Base-by-base conservation (phyloP, 2,113 vertebrate species). In the Galeopterus variegatus region DNA sequence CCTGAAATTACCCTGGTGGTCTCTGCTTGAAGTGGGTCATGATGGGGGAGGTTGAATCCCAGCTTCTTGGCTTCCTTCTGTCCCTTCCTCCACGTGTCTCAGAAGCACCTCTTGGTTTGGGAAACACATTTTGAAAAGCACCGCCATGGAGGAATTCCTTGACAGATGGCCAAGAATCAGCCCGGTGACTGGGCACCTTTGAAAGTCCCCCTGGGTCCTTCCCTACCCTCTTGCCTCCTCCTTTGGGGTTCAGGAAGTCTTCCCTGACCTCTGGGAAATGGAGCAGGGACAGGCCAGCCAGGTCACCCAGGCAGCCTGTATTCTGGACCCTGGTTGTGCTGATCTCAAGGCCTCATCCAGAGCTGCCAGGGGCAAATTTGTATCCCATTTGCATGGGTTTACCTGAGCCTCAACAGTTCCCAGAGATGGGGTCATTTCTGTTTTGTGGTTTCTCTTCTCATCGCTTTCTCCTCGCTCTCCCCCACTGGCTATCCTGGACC, bases 111-210 rank as follows among this genome's bases (percentile, higher is more conserved):
- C 18, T 77, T 52, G 31, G 67, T 36, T 50, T 87, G 52, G 79
- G 82, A 82, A 73, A 48, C 64, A 45, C 58, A 3, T 62, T 85
- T 89, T n/a, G 75, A 87, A 93, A 93, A 87, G 48, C 45, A 8
- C 50, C 15, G 10, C 50, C 84, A 79, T 67, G 31, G 41, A 36
- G 79, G 52, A 89, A 52, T 95, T 87, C 95, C 88, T 95, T 76
- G 75, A 79, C 36, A 19, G 11, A 33, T 77, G 50, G n/a, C 87
- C 17, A 48, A n/a, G 77, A 93, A 28, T 26, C 60, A 77, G 56
- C 45, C 15, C 19, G 21, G 36, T 28, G 36, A 65, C 64, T 56
- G 31, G 28, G 79, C 31, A 41, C 50, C 79, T 70, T 70, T 1
- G 15, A 54, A 75, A 36, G 58, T 31, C 76, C 62, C 45, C 36